phyloP scores from a whole-genome alignment of 2,797 vertebrate species.

The Cossypha heuglini region DNA sequence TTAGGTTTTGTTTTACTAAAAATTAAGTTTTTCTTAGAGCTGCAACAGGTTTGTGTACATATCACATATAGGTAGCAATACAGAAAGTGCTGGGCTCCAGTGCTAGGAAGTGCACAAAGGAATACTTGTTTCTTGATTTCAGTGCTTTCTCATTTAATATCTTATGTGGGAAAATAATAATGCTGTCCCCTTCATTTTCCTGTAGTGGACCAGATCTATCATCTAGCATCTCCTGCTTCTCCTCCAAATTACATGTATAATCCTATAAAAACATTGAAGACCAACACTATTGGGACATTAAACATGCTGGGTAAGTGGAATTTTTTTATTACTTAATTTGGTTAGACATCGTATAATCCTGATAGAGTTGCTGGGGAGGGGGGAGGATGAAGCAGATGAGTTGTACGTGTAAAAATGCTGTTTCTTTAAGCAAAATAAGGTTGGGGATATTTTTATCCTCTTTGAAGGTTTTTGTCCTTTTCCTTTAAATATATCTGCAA shows the following conservation, averaged over 20 bases:
- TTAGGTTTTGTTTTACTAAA: not conserved
- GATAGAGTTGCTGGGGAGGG: not conserved
- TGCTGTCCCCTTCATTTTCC: not conserved
- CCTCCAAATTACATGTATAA: slow-evolving; percentile 99
- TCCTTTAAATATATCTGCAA: not conserved
- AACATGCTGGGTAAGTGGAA: slow-evolving; percentile 94
- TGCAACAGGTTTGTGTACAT: not conserved
- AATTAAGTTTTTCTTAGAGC: not conserved
- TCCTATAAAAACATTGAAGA: slow-evolving; percentile 98
- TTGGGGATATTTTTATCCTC: accelerated
- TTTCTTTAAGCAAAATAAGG: not conserved
- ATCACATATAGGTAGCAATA: not conserved
- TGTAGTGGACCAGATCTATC: slow-evolving; percentile 98
- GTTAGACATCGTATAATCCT: not conserved
- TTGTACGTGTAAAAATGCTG: not conserved
- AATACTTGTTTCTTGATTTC: not conserved
- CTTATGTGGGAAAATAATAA: not conserved
- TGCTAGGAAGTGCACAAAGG: not conserved
- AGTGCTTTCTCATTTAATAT: not conserved
- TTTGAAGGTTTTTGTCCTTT: not conserved
- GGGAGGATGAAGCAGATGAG: not conserved
- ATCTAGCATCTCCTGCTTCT: slow-evolving; percentile 95
- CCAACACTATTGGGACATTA: slow-evolving; percentile 96
- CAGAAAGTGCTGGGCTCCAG: not conserved
- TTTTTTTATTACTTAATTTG: not conserved